Evolutionary conservation across 2,113 vertebrate genomes (phyloP).

Genomic region (Henicopernis longicauda): DNA sequence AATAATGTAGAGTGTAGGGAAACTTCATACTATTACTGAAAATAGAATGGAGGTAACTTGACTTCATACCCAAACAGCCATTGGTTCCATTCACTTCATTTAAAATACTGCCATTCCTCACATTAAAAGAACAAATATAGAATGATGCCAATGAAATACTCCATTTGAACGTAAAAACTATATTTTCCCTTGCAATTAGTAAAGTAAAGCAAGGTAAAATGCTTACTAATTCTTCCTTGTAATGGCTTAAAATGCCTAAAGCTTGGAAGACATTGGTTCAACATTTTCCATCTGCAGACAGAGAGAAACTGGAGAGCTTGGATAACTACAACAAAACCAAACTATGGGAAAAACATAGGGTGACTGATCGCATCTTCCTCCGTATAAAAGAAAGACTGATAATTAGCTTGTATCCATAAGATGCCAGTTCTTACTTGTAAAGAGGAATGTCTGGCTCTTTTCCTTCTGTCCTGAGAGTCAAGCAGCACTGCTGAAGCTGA

Average conservation of each 20-base stretch:
- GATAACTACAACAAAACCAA: background rate
- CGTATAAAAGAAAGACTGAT: background rate
- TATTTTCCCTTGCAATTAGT: background rate
- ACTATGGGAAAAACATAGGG: background rate
- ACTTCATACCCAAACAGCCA: background rate
- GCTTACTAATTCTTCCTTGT: background rate
- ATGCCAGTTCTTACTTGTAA: conserved; percentile 86
- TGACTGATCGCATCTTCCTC: background rate
- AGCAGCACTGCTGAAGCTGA: conserved; percentile 96
- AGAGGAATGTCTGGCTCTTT: conserved; percentile 98
- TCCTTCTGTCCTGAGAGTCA: conserved; percentile 95
- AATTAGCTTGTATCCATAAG: background rate
- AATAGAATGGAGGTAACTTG: background rate
- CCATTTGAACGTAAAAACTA: background rate
- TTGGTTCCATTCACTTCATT: background rate
- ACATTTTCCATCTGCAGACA: background rate
- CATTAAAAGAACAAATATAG: background rate
- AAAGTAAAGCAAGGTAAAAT: background rate
- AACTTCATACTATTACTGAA: background rate
- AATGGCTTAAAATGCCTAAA: background rate
- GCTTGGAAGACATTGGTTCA: background rate
- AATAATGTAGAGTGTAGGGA: background rate
- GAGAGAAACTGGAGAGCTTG: background rate
- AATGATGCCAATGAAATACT: background rate
- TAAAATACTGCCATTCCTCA: background rate